These are phyloP conservation scores for Sturnira hondurensis DNA, from an alignment of 2,113 vertebrate genomes.

Conservation along the genomic window DNA sequence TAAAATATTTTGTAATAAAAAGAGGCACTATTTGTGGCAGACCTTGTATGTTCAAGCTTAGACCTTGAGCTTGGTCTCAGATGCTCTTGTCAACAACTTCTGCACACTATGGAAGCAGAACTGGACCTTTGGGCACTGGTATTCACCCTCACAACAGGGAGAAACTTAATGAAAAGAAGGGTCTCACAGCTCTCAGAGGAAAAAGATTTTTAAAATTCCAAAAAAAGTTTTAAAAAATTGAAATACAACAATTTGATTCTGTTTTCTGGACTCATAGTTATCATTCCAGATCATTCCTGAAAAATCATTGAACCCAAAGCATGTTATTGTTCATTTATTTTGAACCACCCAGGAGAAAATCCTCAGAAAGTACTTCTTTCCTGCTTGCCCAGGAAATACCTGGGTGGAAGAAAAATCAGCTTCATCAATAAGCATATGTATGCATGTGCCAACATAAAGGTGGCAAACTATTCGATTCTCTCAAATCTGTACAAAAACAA, in stretches of 20 bases:
- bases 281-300: background rate
- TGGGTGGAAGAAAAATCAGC: conserved; percentile 36
- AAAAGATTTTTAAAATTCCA: background rate
- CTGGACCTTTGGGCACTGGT: background rate
- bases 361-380: conserved; percentile 1
- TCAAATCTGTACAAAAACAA: conserved; percentile 49
- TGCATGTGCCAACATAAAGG: conserved; percentile 23
- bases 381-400: conserved; percentile 49
- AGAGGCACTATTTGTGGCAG: too few relatives aligned
- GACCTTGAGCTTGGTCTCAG: background rate
- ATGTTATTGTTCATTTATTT: conserved; percentile 22
- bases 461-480: conserved; percentile 22
- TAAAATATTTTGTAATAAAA: too few relatives aligned
- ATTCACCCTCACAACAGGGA: background rate
- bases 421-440: conserved; percentile 38
- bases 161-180: background rate
- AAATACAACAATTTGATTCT: background rate
- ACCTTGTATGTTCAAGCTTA: background rate
- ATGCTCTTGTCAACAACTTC: background rate
- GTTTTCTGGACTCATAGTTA: background rate
- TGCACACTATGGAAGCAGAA: background rate
- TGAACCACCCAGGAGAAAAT: conserved; percentile 39
- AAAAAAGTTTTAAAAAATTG: background rate
- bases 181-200: background rate
- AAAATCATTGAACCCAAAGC: conserved; percentile 16